Percentiles rank a stretch among this genome's conserved stretches.
Evolutionary conservation across 2,888 invertebrate species (phyloP).

Genomic region (Lycocerus yunnanus): DNA sequence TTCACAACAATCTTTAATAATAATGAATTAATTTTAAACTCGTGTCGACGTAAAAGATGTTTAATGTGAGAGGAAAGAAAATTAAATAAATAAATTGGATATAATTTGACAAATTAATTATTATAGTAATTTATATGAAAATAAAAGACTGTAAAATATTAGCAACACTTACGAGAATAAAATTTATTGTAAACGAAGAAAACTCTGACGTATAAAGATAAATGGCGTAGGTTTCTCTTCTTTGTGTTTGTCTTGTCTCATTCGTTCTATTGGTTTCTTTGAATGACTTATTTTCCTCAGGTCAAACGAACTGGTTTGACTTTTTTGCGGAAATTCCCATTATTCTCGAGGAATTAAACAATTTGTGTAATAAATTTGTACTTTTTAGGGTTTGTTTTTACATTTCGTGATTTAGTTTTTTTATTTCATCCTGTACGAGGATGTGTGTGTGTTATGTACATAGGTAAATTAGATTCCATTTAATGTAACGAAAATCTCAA

Average conservation of each 20-base stretch:
- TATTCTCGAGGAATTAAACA: conserved; percentile 3
- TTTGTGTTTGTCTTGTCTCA: conserved; percentile 26
- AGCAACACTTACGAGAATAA: conserved; percentile 1
- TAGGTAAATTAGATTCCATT: background rate
- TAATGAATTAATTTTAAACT: no score
- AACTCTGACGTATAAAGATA: conserved; percentile 33
- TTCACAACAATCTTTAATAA: no score
- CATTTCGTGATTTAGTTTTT: background rate
- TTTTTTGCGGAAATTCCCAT: conserved; percentile 12
- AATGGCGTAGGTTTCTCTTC: conserved; percentile 35
- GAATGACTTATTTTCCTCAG: conserved; percentile 23
- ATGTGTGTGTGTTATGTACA: no score
- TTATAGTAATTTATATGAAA: background rate
- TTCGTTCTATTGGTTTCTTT: conserved; percentile 22
- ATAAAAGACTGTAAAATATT: background rate
- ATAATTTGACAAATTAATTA: background rate
- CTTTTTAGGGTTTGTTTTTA: background rate
- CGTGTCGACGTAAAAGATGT: background rate
- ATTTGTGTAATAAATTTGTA: background rate
- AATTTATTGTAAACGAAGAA: conserved; percentile 20
- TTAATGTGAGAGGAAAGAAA: background rate
- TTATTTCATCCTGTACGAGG: no score
- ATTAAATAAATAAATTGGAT: background rate
- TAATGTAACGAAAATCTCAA: background rate
- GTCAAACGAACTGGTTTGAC: conserved; percentile 14